These are phyloP conservation scores for Champsocephalus gunnari DNA, from an alignment of 2,797 vertebrate species.

Conservation along the genomic window DNA sequence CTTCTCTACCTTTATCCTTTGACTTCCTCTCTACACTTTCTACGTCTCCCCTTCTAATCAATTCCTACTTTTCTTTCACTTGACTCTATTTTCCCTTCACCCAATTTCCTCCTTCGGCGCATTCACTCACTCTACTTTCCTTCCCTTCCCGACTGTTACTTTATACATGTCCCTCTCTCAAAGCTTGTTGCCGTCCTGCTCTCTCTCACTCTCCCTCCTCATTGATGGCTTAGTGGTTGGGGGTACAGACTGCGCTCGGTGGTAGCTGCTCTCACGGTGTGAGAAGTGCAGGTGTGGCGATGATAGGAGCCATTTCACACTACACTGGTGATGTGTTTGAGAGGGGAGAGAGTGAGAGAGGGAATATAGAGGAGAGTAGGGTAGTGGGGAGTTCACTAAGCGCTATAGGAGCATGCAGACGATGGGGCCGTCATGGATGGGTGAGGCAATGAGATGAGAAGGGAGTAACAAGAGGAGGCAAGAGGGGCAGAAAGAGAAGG, in stretches of 20 bases:
- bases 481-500: neutral
- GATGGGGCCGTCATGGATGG: slow-evolving; percentile 59
- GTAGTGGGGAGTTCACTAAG: slow-evolving; percentile 50
- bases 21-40: neutral
- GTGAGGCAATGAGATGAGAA: slow-evolving; percentile 62
- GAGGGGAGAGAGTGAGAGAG: slow-evolving; percentile 14
- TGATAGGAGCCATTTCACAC: slow-evolving; percentile 83
- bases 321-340: slow-evolving; percentile 72
- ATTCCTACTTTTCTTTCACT: neutral
- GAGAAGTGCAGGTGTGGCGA: slow-evolving; percentile 63
- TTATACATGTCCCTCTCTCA: neutral
- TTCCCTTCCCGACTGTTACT: neutral
- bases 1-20: neutral
- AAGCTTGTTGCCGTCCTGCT: neutral
- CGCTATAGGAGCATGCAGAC: slow-evolving; percentile 52
- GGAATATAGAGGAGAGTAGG: slow-evolving; percentile 35
- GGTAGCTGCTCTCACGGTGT: slow-evolving; percentile 57
- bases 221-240: slow-evolving; percentile 54
- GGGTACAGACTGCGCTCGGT: slow-evolving; percentile 41
- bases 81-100: neutral
- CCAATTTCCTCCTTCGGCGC: neutral
- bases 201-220: slow-evolving; percentile 13
- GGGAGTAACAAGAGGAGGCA: slow-evolving; percentile 41
- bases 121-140: neutral
- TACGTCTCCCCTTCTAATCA: neutral